A percentile compares a stretch with the other conserved stretches of the same genome.
Conservation (phyloP, 37 sponge, comb jelly and placozoan species). For the Beroe forskalii region DNA sequence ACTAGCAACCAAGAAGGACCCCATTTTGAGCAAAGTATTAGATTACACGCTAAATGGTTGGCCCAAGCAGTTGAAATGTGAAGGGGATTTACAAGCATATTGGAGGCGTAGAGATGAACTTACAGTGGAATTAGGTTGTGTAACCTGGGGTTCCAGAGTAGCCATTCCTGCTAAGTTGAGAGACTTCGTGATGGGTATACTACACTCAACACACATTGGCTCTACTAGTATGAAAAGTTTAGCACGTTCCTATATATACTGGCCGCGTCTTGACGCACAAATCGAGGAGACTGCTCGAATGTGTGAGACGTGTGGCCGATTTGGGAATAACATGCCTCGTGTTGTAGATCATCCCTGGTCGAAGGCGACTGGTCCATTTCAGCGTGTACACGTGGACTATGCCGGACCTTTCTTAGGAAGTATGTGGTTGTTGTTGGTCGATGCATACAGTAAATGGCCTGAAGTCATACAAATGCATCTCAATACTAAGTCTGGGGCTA, state of each 20-base stretch:
- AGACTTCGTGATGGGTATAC: background rate
- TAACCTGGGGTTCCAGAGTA: conserved; percentile 63
- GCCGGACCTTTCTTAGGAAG: background rate
- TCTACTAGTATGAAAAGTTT: conserved; percentile 5
- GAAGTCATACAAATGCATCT: conserved; percentile 40
- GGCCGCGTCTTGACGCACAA: conserved; percentile 22
- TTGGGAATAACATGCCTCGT: background rate
- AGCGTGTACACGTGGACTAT: conserved; percentile 34
- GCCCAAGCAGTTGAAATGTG: too few species aligned
- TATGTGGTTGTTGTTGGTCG: background rate
- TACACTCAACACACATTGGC: conserved; percentile 62
- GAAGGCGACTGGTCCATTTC: background rate
- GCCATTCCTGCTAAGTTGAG: conserved; percentile 21
- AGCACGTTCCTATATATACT: background rate
- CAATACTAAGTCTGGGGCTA: background rate
- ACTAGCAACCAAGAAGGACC: background rate
- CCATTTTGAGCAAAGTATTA: conserved; percentile 33
- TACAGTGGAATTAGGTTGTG: conserved; percentile 38
- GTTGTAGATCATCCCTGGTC: background rate
- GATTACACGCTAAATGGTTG: too few species aligned
- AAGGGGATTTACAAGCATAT: background rate
- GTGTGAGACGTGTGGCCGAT: conserved; percentile 1
- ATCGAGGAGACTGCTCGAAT: background rate
- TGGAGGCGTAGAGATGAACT: conserved; percentile 16
- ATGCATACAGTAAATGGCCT: conserved; percentile 17